phyloP scores from a whole-genome alignment of 92 coral and sea anemone species.

The Epizoanthus scotinus region DNA sequence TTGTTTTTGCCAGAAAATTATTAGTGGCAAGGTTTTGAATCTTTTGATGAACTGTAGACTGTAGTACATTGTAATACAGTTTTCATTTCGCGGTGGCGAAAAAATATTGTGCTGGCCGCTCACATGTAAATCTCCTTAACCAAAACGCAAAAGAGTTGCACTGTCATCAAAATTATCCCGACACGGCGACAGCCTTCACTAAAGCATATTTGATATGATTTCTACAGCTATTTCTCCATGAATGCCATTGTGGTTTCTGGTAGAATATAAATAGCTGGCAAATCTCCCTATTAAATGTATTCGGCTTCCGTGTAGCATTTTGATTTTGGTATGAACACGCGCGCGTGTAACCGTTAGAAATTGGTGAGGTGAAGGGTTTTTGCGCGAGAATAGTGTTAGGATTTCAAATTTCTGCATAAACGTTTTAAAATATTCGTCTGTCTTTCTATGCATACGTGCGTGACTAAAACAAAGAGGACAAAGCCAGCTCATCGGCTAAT shows the following conservation, averaged over 20 bases:
- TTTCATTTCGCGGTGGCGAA: no score
- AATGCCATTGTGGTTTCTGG: not conserved
- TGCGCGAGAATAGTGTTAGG: not conserved
- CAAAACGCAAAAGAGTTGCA: no score
- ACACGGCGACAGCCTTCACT: not conserved
- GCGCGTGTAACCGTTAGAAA: not conserved
- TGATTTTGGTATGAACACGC: not conserved
- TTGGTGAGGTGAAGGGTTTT: not conserved
- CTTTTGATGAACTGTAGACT: no score
- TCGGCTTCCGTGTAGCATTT: not conserved
- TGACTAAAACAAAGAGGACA: not conserved
- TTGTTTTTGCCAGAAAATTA: not conserved
- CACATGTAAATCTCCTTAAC: not conserved
- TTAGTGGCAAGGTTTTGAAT: not conserved
- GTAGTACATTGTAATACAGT: no score
- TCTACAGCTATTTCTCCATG: not conserved
- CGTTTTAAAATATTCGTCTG: not conserved
- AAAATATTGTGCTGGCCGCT: not conserved
- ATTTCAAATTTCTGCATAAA: not conserved
- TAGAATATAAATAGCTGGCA: not conserved
- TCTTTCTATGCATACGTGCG: not conserved
- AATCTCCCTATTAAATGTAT: not conserved
- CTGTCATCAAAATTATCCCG: not conserved
- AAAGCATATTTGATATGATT: not conserved
- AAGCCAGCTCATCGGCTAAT: not conserved